phyloP scores from a whole-genome alignment of 2,797 vertebrate genomes.

The Coranthus polyacanthus region DNA sequence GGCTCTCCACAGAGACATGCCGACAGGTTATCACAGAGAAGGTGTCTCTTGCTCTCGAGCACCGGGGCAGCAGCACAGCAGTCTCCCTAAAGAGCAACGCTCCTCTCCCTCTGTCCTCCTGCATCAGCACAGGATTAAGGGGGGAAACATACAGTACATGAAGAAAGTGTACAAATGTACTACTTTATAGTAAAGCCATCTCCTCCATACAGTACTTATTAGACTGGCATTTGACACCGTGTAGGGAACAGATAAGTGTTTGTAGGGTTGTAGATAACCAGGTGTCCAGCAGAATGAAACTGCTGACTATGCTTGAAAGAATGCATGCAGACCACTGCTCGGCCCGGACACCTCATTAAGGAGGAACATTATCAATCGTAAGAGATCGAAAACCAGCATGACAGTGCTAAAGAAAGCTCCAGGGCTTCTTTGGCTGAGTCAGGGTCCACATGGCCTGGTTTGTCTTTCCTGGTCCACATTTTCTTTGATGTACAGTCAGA shows the following conservation, averaged over 20 bases:
- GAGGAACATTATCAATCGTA: constrained; percentile 76
- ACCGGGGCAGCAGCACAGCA: constrained; percentile 52
- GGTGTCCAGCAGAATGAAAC: constrained; percentile 54
- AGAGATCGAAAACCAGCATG: constrained; percentile 76
- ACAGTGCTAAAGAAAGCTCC: constrained; percentile 70
- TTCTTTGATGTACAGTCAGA: constrained; percentile 71
- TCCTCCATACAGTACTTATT: constrained; percentile 40
- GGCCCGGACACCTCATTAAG: constrained; percentile 74
- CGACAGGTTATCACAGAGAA: constrained; percentile 83
- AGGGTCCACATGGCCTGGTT: constrained; percentile 31
- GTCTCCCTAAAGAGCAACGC: constrained; percentile 52
- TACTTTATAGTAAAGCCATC: constrained; percentile 36
- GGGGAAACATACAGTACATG: constrained; percentile 43
- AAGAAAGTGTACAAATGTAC: constrained; percentile 44
- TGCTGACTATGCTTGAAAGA: constrained; percentile 73
- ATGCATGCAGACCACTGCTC: constrained; percentile 56
- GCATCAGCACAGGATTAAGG: constrained; percentile 36
- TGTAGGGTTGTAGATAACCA: constrained; percentile 63
- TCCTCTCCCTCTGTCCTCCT: constrained; percentile 4
- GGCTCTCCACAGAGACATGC: constrained; percentile 71
- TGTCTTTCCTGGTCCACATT: constrained; percentile 67
- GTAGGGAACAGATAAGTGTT: constrained; percentile 35
- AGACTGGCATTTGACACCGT: constrained; percentile 9
- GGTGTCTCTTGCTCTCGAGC: constrained; percentile 75
- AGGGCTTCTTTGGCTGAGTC: constrained; percentile 68